These are phyloP conservation scores for Sarcophaga caerulescens DNA, from an alignment of 2,888 invertebrate species.

Conservation along the genomic window DNA sequence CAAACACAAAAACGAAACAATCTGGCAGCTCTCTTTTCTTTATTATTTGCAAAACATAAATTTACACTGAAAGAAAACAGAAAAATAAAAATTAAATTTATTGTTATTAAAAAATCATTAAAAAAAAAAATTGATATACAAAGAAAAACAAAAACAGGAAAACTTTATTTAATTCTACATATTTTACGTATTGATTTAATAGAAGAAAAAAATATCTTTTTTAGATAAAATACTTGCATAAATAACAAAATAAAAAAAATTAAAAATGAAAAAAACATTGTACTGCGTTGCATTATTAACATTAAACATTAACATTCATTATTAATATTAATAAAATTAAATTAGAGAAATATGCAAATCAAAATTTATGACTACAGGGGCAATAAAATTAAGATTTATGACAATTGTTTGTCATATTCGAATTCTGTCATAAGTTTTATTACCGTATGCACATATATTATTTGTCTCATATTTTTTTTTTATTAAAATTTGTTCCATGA, in stretches of 20 bases:
- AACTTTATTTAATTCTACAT: conserved; percentile 11
- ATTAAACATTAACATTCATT: not conserved
- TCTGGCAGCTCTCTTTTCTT: conserved; percentile 41
- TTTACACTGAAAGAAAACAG: conserved; percentile 59
- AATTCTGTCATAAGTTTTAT: conserved; percentile 23
- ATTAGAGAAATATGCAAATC: conserved; percentile 63
- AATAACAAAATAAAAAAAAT: conserved; percentile 33
- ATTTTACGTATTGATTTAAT: not conserved
- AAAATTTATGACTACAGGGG: conserved; percentile 59
- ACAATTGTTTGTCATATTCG: conserved; percentile 55
- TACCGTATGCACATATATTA: not conserved
- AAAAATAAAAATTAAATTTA: not conserved
- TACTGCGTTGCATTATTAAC: too few relatives aligned
- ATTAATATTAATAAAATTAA: conserved; percentile 56
- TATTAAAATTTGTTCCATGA: not conserved
- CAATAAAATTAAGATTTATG: conserved; percentile 65
- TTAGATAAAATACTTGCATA: not conserved
- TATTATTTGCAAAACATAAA: conserved; percentile 1
- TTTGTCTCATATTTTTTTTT: not conserved
- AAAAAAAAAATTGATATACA: not conserved
- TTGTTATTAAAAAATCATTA: too few relatives aligned
- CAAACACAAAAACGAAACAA: conserved; percentile 3
- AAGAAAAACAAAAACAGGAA: conserved; percentile 34
- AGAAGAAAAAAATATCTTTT: not conserved
- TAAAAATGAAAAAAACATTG: not conserved